Conservation (phyloP, 2,797 vertebrate genomes). For the Phoxinus dragarum region DNA sequence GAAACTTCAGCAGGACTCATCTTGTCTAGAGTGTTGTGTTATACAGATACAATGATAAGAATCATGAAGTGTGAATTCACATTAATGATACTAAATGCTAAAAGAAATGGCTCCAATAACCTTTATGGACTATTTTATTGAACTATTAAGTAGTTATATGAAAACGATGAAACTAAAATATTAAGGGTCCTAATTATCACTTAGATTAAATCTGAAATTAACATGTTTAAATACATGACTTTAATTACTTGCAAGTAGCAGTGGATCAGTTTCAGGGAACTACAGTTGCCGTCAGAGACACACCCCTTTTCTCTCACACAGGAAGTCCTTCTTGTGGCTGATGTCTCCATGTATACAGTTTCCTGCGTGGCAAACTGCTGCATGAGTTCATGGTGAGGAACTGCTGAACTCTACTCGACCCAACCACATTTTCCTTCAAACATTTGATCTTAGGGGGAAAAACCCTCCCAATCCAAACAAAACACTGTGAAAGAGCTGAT, state of each 20-base stretch:
- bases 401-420: conserved; percentile 29
- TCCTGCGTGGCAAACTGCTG: conserved; percentile 14
- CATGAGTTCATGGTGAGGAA: neutral
- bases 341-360: conserved; percentile 8
- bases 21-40: neutral
- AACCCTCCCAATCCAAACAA: conserved; percentile 23
- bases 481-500: conserved; percentile 19
- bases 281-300: conserved; percentile 53
- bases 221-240: neutral
- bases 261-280: conserved; percentile 57
- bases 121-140: neutral
- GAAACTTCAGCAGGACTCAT: conserved; percentile 20
- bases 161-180: neutral
- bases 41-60: neutral
- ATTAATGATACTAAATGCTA: neutral
- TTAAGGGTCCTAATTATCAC: neutral
- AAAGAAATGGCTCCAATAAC: neutral
- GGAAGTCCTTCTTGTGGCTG: conserved; percentile 59
- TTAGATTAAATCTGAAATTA: neutral
- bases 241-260: neutral
- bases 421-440: conserved; percentile 14
- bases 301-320: conserved; percentile 57
- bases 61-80: neutral
- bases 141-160: neutral
- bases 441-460: neutral